Evolutionary conservation across 1,140 invertebrate species (phyloP), one percentile per base, ranked within the genome.

Genomic region (Pseudomyrmex pallidus): DNA sequence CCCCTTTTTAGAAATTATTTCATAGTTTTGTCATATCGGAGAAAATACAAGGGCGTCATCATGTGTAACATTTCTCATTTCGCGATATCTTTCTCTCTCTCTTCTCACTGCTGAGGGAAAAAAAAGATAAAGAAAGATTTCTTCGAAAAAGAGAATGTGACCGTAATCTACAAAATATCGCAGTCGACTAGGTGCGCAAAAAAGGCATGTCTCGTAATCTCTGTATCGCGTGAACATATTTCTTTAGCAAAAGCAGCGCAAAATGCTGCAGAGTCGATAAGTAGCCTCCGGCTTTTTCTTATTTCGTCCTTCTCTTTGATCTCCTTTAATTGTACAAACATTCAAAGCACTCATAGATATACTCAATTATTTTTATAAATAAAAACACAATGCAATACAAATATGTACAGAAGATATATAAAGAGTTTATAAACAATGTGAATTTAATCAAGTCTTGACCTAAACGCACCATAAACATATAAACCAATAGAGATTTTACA

Each of bases 61-160:
- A 70, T 66, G 64, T 64, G 74, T 66, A 66, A 70, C 64, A 59
- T 78, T 78, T 78, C 76, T 78, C 76, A 78, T 59, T 78, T 78
- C 44, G 64, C 50, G 20, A 70, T 56, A 25, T 25, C 1, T 25
- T 2, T 25, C 3, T 25, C 25, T 25, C 25, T 25, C 25, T 25
- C 35, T 35, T 1, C 35, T 4, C 35, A 35, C 35, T 35, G 35
- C 0, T 12, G 50, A 1, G 50, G 2, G 1, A 52, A 52, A 13
- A 50, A 2, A 52, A 13, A 52, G 50, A 52, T 2, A 13, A 8
- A 52, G 0, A 52, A 13, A 52, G 50, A 52, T 35, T 35, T 35
- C 35, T 35, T 35, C 35, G 10, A 46, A 50, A 17, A 9, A 46
- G 63, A 25, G 20, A 59, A 78, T 66, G 76, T 78, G 76, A 78